phyloP scores from a whole-genome alignment of 2,797 vertebrate species.

The Melopsittacus undulatus region DNA sequence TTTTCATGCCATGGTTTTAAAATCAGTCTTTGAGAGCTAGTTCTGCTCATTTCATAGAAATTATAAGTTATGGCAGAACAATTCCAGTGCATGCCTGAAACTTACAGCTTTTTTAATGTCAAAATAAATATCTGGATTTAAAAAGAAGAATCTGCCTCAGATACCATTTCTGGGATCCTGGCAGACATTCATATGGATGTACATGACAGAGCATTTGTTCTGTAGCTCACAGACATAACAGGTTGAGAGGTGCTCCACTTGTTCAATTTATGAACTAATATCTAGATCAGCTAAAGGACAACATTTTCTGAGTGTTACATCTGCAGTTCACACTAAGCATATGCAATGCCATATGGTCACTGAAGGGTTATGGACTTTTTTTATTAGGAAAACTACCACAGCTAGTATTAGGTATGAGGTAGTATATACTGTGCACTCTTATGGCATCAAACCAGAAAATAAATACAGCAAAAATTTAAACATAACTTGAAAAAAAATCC shows the following conservation, averaged over 20 bases:
- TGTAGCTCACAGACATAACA: neutral
- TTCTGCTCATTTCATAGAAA: neutral
- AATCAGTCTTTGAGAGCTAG: neutral
- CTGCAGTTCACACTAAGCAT: neutral
- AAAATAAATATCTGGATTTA: neutral
- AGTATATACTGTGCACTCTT: neutral
- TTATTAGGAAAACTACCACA: neutral
- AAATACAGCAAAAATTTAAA: neutral
- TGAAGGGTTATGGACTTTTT: neutral
- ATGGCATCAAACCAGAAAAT: neutral
- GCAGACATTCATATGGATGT: fast-evolving
- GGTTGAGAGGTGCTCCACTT: constrained; percentile 17
- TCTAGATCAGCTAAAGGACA: neutral
- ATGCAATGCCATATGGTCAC: constrained; percentile 35
- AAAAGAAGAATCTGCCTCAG: neutral
- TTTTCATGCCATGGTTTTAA: neutral
- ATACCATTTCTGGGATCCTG: neutral
- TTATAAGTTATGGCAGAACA: neutral
- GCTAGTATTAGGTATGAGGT: neutral
- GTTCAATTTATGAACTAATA: neutral
- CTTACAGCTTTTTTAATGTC: neutral
- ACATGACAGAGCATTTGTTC: constrained; percentile 3
- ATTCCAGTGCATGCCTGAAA: neutral
- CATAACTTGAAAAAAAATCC: neutral
- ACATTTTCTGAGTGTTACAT: neutral